Base-by-base conservation (phyloP, 1,140 invertebrate genomes). In the Brachionus asplanchnoidis region DNA sequence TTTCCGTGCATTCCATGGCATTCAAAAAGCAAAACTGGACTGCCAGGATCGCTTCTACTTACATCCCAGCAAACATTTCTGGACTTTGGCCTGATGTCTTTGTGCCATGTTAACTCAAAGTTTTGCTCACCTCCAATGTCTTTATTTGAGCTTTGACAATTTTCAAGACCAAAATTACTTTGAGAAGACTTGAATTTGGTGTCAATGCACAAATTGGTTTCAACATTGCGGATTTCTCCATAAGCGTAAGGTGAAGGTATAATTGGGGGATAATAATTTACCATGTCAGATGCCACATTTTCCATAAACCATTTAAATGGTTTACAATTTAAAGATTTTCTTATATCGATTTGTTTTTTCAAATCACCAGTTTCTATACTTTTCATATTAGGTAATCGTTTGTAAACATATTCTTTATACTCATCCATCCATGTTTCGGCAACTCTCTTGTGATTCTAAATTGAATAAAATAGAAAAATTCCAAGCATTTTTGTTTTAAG, bases 241-340 rank as follows among this genome's bases (percentile, higher is more conserved):
- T 91, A 91, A n/a, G 94, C 96, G 88, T 94, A 94, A 86, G 95
- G 93, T 32, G 93, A 93, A 0, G 96, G 96, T 89, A 97, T 96
- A 3, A 97, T 90, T 0, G 95, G 94, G 14, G 97, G 97, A 91
- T 98, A 99, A 85, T 93, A 93, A 80, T 94, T 93, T 0, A 93
- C 91, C 17, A 97, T 91, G 91, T 99, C 97, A 89, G 97, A 97
- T 0, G 97, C 96, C 36, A 97, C 92, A 87, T 95, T 93, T 80
- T 95, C 93, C 92, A 98, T 97, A 84, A 73, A 85, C 97, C 97
- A 99, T 68, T 93, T 92, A 87, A 99, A 99, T 77, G 94, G 93
- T 88, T 98, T 97, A 88, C 97, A 99, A 4, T 94, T 90, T 1
- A 99, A 90, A 86, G 91, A 92, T 85, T 95, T 90, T 40, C 95